These are phyloP conservation scores for Antechinus stuartii DNA, from an alignment of 2,113 vertebrate species.

Conservation along the genomic window DNA sequence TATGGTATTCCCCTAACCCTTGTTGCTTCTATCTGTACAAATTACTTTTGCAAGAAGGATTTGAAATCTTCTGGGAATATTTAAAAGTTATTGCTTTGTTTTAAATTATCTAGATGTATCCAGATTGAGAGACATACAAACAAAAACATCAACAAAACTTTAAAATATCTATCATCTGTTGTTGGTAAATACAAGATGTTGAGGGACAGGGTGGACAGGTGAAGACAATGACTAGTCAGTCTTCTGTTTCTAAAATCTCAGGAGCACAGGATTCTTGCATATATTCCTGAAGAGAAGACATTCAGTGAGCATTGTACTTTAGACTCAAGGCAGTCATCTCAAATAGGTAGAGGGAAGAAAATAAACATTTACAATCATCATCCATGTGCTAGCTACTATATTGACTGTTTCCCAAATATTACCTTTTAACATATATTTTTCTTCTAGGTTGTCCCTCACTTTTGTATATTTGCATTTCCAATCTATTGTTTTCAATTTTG, in stretches of 20 bases:
- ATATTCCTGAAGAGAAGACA: neutral
- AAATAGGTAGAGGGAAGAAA: neutral
- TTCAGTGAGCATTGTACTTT: neutral
- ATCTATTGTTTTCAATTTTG: neutral
- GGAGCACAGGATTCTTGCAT: neutral
- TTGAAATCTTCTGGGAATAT: neutral
- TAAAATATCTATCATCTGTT: neutral
- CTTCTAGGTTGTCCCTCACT: neutral
- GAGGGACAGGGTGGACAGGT: neutral
- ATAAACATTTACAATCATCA: neutral
- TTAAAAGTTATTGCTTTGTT: neutral
- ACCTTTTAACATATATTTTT: neutral
- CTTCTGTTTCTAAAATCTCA: neutral
- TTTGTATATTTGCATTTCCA: neutral
- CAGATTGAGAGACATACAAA: neutral
- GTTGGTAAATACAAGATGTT: neutral
- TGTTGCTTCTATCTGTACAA: neutral
- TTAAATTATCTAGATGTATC: neutral
- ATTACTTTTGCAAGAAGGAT: neutral
- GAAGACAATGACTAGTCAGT: neutral
- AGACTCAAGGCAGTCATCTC: neutral
- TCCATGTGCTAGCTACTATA: neutral
- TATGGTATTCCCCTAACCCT: neutral
- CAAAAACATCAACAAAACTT: neutral
- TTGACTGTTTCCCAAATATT: neutral